Evolutionary conservation across 1,140 invertebrate genomes (phyloP).

Genomic region (Drosophila asahinai): DNA sequence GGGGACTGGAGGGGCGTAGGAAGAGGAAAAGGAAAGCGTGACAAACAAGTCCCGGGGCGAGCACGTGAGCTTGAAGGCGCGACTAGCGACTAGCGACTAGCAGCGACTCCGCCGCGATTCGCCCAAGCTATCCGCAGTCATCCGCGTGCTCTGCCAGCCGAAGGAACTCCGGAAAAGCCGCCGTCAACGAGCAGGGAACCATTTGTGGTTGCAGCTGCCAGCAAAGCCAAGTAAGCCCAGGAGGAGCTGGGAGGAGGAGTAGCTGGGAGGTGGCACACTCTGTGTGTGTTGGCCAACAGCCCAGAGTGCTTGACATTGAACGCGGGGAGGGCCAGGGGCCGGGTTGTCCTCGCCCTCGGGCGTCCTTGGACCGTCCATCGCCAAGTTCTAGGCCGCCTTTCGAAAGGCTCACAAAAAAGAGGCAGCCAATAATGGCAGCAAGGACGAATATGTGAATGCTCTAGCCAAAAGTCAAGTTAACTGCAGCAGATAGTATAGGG

Average conservation of each 20-base stretch:
- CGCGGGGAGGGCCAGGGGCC: not conserved
- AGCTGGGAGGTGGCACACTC: not conserved
- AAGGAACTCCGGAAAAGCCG: conserved; percentile 55
- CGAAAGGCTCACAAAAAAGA: conserved; percentile 23
- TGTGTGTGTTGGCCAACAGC: conserved; percentile 36
- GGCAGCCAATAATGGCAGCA: conserved; percentile 13
- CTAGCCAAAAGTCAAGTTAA: conserved; percentile 4
- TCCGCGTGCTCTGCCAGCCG: conserved; percentile 52
- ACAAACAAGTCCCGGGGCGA: conserved; percentile 58
- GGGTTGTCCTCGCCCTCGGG: conserved; percentile 43
- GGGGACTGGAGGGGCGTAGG: not conserved
- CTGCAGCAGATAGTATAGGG: too few relatives aligned
- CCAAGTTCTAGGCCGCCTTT: conserved; percentile 59
- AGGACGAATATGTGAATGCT: conserved; percentile 32
- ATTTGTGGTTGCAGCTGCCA: conserved; percentile 48
- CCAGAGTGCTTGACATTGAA: conserved; percentile 51
- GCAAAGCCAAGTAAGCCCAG: conserved; percentile 12
- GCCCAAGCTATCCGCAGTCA: conserved; percentile 44
- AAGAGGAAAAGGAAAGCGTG: conserved; percentile 42
- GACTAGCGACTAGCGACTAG: conserved; percentile 17
- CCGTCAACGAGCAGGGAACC: conserved; percentile 18
- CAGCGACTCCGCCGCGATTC: conserved; percentile 29
- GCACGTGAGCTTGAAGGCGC: conserved; percentile 45
- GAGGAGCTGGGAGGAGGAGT: not conserved
- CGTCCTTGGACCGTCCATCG: conserved; percentile 53